Evolutionary conservation across 2,113 vertebrate genomes (phyloP), one percentile per base, ranked within the genome.

Genomic region (Leptobrachium ailaonicum): DNA sequence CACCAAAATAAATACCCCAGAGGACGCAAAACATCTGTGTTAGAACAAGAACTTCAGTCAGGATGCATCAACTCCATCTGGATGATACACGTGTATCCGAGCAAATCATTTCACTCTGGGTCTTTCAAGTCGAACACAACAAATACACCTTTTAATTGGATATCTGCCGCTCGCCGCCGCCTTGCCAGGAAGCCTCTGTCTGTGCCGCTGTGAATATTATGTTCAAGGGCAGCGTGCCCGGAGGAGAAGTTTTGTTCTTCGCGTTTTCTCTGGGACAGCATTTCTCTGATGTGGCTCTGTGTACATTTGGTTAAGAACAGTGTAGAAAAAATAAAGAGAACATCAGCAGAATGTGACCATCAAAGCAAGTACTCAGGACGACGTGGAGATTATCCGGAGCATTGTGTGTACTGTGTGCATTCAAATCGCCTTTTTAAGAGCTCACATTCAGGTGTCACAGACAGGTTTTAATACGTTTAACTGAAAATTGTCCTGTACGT

Each of bases 151-250:
- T 71, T 8, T 77, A 77, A 77, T 77, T 77, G 66, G 76, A 41
- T 5, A 43, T 71, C n/a, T 71, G 40, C 20, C n/a, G 67, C 53
- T 20, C 14, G 54, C 13, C 66, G 20, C n/a, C 9, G 2, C 20
- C 4, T 68, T 71, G 41, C 32, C 76, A 47, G 76, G 76, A 70
- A 77, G 76, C 42, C 8, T 62, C 67, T 71, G 45, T 77, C 67
- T 71, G 41, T 71, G n/a, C 53, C 43, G 42, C 67, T 41, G 54
- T 63, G 76, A 70, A 77, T 77, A 71, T 62, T 70, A 70, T 77
- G 76, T 77, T 62, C 67, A 47, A 77, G 76, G 76, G 76, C 76
- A 71, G 4, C 54, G 4, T 70, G 76, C 66, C 54, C 76, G 54
- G 40, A 77, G 66, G 66, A 70, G 54, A 60, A 41, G 53, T 77